Percentiles rank a stretch among this genome's conserved stretches.
Conservation (phyloP, 2,797 vertebrate species). For the Neosilurus mollespiculum region DNA sequence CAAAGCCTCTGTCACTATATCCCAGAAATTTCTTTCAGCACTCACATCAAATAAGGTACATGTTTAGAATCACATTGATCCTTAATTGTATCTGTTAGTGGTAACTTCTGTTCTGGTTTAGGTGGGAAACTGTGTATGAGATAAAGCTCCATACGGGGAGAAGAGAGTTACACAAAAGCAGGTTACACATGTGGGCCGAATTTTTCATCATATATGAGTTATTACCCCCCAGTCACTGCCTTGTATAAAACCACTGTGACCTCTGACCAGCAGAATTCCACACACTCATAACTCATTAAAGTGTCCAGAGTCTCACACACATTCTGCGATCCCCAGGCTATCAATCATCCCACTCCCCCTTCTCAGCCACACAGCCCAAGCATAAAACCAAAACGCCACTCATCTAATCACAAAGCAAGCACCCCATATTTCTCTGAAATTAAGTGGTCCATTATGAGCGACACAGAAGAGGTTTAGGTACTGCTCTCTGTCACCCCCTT, state of each 20-base stretch:
- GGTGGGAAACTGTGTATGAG: not conserved
- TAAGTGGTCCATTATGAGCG: not conserved
- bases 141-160: not conserved
- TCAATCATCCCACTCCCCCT: slow-evolving; percentile 9
- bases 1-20: too few relatives aligned
- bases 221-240: not conserved
- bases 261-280: slow-evolving; percentile 22
- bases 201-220: slow-evolving; percentile 5
- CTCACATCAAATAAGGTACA: not conserved
- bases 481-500: slow-evolving; percentile 51
- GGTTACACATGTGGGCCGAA: slow-evolving; percentile 18
- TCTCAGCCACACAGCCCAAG: slow-evolving; percentile 1
- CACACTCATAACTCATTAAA: slow-evolving; percentile 25
- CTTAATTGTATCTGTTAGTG: not conserved
- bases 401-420: slow-evolving; percentile 11
- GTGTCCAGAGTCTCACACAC: slow-evolving; percentile 14
- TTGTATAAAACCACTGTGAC: slow-evolving; percentile 9
- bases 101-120: slow-evolving; percentile 3
- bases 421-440: slow-evolving; percentile 21
- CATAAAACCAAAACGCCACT: slow-evolving; percentile 11
- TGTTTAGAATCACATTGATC: not conserved
- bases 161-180: not conserved
- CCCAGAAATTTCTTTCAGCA: not conserved
- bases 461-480: not conserved
- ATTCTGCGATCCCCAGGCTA: not conserved